phyloP scores from a whole-genome alignment of 2,797 vertebrate genomes.

The Mastacembelus armatus region DNA sequence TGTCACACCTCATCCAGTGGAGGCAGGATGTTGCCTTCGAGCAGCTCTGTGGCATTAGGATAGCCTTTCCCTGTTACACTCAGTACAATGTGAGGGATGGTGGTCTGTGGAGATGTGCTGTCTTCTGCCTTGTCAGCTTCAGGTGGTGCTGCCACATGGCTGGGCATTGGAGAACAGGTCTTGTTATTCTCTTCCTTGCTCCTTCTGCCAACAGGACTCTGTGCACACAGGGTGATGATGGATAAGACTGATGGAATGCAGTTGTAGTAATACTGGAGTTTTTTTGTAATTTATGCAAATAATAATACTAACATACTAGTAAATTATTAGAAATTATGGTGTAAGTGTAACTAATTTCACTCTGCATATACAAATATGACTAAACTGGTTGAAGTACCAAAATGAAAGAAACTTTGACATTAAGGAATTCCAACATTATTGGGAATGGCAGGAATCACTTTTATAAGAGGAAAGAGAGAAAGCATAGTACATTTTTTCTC shows the following conservation, averaged over 20 bases:
- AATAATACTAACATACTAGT: no score
- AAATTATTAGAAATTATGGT: no score
- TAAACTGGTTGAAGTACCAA: no score
- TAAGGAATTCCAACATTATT: no score
- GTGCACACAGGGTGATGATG: slow-evolving; percentile 41
- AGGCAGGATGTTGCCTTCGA: slow-evolving; percentile 79
- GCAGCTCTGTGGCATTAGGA: slow-evolving; percentile 61
- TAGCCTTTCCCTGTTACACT: slow-evolving; percentile 66
- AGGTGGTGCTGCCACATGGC: slow-evolving; percentile 13
- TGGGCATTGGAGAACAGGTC: slow-evolving; percentile 50
- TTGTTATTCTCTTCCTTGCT: slow-evolving; percentile 74
- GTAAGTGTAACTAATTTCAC: no score
- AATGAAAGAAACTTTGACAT: no score
- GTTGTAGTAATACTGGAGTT: background rate
- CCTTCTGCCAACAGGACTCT: slow-evolving; percentile 75
- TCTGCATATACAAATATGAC: no score
- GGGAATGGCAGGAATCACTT: no score
- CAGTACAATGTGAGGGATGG: slow-evolving; percentile 84
- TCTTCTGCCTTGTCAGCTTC: slow-evolving; percentile 34
- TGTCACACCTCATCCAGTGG: slow-evolving; percentile 77
- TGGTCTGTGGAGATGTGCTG: slow-evolving; percentile 42
- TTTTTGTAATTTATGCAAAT: no score
- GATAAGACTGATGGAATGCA: background rate
- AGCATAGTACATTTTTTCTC: background rate
- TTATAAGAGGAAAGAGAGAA: no score